These are phyloP conservation scores for Platorchestia sp. DNA, from an alignment of 1,140 invertebrate genomes.

Conservation along the genomic window DNA sequence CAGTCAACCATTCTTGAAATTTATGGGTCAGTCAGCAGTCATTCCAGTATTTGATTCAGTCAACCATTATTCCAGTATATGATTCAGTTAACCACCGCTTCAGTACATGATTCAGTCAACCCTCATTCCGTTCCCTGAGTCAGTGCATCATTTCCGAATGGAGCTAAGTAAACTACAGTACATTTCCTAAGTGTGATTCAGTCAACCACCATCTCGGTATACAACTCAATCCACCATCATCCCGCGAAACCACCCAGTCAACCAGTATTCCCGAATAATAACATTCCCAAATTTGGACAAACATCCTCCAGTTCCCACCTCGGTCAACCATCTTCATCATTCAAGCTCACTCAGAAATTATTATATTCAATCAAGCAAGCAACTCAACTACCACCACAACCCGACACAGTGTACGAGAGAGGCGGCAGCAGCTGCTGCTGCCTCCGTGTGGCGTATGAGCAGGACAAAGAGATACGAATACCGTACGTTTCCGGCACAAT, in stretches of 20 bases:
- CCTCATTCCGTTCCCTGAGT: too few relatives aligned
- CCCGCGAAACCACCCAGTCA: too few relatives aligned
- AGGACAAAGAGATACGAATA: background rate
- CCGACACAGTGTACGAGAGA: background rate
- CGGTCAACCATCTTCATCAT: too few relatives aligned
- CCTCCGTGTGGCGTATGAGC: background rate
- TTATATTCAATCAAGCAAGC: background rate
- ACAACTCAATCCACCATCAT: too few relatives aligned
- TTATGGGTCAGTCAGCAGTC: background rate
- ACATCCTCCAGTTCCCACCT: too few relatives aligned
- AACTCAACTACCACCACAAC: background rate
- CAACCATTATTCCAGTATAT: background rate
- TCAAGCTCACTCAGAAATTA: too few relatives aligned
- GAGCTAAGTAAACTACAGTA: too few relatives aligned
- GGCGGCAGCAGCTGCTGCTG: background rate
- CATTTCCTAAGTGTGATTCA: background rate
- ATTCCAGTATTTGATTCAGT: background rate
- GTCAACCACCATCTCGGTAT: background rate
- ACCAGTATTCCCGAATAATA: too few relatives aligned
- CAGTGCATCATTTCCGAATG: too few relatives aligned
- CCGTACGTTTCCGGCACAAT: background rate
- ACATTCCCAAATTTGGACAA: too few relatives aligned
- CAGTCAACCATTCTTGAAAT: too few relatives aligned
- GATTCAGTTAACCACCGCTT: background rate
- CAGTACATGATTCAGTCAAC: too few relatives aligned